Conservation (phyloP, 2,888 invertebrate species). For the Fabriciana adippe region DNA sequence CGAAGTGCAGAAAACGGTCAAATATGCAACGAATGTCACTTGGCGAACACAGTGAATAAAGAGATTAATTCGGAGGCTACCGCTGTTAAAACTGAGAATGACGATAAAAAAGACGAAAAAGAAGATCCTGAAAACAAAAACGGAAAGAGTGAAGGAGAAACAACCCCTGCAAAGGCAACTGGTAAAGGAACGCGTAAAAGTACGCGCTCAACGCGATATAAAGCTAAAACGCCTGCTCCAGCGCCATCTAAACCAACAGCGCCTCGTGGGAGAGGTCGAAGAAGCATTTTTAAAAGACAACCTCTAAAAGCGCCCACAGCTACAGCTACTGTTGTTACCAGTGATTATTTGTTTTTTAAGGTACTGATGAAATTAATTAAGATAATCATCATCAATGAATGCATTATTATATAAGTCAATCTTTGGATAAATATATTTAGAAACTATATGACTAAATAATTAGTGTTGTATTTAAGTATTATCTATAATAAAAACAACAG, state of each 20-base stretch:
- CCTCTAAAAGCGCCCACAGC: constrained; percentile 91
- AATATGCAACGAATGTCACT: constrained; percentile 89
- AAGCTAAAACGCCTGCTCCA: constrained; percentile 69
- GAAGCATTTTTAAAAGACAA: constrained; percentile 89
- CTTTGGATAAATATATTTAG: background rate
- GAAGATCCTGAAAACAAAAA: constrained; percentile 55
- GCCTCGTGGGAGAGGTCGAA: constrained; percentile 87
- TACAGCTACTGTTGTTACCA: constrained; percentile 91
- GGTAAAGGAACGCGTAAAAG: constrained; percentile 82
- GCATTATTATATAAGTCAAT: background rate
- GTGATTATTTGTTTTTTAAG: constrained; percentile 86
- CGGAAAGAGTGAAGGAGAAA: constrained; percentile 60
- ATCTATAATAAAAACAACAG: background rate
- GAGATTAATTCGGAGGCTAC: constrained; percentile 57
- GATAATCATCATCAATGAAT: background rate
- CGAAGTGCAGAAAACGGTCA: constrained; percentile 88
- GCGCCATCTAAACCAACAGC: constrained; percentile 57
- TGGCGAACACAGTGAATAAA: constrained; percentile 65
- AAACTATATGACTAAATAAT: too few relatives aligned
- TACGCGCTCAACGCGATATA: constrained; percentile 82
- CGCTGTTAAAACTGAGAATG: constrained; percentile 57
- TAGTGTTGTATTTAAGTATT: too few relatives aligned
- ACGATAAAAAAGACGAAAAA: constrained; percentile 61
- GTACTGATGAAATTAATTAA: constrained; percentile 36
- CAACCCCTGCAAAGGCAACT: constrained; percentile 74